These are phyloP conservation scores for Paracentrotus lividus DNA, from an alignment of 53 echinoderm and acorn worm genomes.

Conservation along the genomic window DNA sequence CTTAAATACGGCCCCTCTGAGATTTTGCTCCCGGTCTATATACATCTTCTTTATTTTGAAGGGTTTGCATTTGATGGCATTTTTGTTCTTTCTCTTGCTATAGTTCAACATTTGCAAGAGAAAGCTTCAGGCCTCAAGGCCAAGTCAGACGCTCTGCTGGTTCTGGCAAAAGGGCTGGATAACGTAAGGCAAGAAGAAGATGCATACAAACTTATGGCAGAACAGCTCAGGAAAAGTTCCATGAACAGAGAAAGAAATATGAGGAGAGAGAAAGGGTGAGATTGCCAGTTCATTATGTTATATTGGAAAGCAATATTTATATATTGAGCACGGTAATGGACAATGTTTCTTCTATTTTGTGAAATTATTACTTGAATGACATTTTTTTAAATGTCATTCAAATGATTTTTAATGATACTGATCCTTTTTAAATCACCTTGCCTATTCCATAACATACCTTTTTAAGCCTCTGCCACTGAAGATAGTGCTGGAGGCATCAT, in stretches of 20 bases:
- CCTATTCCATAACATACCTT: no score
- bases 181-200: slow-evolving; percentile 95
- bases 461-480: no score
- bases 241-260: slow-evolving; percentile 90
- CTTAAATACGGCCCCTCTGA: no score
- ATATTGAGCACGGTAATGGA: no score
- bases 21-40: no score
- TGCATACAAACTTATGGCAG: slow-evolving; percentile 97
- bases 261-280: slow-evolving; percentile 95
- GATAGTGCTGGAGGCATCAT: no score
- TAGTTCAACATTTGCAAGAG: slow-evolving; percentile 98
- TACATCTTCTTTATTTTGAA: no score
- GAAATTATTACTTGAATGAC: neutral
- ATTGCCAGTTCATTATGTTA: neutral
- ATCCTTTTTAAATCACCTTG: no score
- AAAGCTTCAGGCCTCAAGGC: slow-evolving; percentile 94
- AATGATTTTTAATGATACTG: no score
- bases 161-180: slow-evolving; percentile 95
- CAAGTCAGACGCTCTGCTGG: slow-evolving; percentile 91
- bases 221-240: slow-evolving; percentile 95
- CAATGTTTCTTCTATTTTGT: no score
- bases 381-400: neutral
- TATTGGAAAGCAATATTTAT: no score
- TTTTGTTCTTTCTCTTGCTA: neutral
- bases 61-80: no score